Evolutionary conservation across 2,113 vertebrate species (phyloP), one percentile per base, ranked within the genome.

Genomic region (Apeltes quadracus): DNA sequence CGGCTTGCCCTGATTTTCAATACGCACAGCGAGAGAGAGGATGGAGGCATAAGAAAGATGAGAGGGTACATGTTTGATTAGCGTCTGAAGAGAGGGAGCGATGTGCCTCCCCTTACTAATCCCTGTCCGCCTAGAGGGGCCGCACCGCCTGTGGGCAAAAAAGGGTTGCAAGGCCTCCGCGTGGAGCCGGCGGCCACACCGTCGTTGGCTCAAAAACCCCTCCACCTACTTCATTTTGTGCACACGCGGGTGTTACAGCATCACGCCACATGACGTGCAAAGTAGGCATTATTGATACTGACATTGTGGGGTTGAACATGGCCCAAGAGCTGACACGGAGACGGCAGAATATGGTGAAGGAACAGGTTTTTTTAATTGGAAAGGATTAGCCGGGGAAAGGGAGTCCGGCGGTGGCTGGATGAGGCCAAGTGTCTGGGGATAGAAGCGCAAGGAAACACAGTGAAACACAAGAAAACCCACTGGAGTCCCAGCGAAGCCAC

Each of bases 51-150:
- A 63, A 74, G 55, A 36, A 34, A 79, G 69, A 83, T 79, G 76
- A 86, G 76, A 85, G 68, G 53, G 55, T 76, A 61, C 58, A 77
- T 90, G 84, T 91, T 92, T 89, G 86, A 92, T 89, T 87, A 89
- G 88, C 79, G 75, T 83, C 84, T 89, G 71, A 85, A 82, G 85
- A 56, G 81, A 81, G 55, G 56, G 72, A n/a, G n/a, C n/a, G n/a
- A 80, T 76, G 48, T 81, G 61, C 77, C 76, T 78, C 78, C 59
- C 69, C 66, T 72, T 58, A 72, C 86, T 90, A 89, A 91, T 90
- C 79, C 85, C 74, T 76, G 78, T 85, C 69, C 70, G 86, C 56
- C 69, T 84, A 59, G 76, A 90, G 84, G 85, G 86, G 84, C 87
- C 78, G 82, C 68, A 46, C 56, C 58, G 83, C 82, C 86, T 59